Evolutionary conservation across 2,888 invertebrate species (phyloP).

Genomic region (Melikaiella ostensackeni): DNA sequence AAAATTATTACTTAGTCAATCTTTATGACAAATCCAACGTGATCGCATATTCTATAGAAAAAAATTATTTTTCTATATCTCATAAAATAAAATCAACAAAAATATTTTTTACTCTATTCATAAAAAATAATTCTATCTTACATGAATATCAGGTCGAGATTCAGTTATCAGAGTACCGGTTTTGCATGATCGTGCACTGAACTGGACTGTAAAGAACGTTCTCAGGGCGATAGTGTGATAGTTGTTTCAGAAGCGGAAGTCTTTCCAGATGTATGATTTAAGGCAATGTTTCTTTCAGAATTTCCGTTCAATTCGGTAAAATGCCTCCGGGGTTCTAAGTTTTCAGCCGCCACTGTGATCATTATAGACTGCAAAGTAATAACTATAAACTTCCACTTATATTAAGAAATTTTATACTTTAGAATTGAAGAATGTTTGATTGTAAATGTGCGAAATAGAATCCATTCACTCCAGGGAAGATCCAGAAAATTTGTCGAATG

Average conservation of each 20-base stretch:
- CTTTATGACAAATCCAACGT: too few relatives aligned
- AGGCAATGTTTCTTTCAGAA: constrained; percentile 13
- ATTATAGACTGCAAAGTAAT: neutral
- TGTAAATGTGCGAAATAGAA: neutral
- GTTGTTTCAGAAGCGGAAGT: constrained; percentile 21
- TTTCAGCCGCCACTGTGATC: too few relatives aligned
- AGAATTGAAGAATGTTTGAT: neutral
- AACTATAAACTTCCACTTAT: neutral
- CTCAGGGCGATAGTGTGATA: constrained; percentile 18
- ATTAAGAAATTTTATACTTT: neutral
- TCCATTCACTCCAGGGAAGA: neutral
- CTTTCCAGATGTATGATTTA: constrained; percentile 29
- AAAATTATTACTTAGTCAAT: too few relatives aligned
- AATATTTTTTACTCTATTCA: neutral
- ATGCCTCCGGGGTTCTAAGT: neutral
- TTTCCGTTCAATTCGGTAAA: neutral
- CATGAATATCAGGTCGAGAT: neutral
- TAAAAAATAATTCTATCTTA: neutral
- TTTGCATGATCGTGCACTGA: constrained; percentile 64
- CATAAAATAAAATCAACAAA: neutral
- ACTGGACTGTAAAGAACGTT: constrained; percentile 46
- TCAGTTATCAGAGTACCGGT: constrained; percentile 41
- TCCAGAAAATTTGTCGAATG: too few relatives aligned
- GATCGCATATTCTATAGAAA: neutral
- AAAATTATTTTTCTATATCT: neutral